Evolutionary conservation across 2,797 vertebrate genomes (phyloP).

Genomic region (Loriculus beryllinus): DNA sequence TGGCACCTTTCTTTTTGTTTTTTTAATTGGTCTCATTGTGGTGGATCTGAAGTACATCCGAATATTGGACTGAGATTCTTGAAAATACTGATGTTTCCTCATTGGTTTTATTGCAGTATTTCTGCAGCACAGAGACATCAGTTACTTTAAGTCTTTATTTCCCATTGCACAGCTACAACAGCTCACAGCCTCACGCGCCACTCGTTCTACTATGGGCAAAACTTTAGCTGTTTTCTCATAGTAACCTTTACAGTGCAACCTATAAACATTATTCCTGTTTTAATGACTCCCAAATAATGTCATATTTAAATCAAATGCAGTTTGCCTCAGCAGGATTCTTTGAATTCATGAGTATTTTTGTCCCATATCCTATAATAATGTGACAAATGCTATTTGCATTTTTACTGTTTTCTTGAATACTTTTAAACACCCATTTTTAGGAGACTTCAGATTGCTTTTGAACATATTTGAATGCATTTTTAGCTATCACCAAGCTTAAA

Average conservation of each 20-base stretch:
- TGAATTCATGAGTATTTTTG: constrained; percentile 68
- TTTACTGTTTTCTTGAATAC: constrained; percentile 77
- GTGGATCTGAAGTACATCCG: neutral
- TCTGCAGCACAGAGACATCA: neutral
- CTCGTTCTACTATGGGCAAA: neutral
- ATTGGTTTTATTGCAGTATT: constrained; percentile 16
- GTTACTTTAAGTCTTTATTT: constrained; percentile 29
- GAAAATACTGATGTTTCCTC: constrained; percentile 6
- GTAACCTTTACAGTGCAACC: constrained; percentile 53
- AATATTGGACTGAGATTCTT: neutral
- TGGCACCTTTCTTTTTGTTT: neutral
- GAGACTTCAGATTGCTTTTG: constrained; percentile 78
- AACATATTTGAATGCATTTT: constrained; percentile 78
- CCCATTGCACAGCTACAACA: neutral
- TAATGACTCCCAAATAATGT: constrained; percentile 69
- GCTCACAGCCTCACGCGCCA: neutral
- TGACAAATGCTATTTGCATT: constrained; percentile 79
- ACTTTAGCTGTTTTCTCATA: constrained; percentile 45
- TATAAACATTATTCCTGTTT: constrained; percentile 64
- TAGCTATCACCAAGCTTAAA: constrained; percentile 75
- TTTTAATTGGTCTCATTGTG: neutral
- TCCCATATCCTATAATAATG: constrained; percentile 67
- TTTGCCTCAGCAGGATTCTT: constrained; percentile 61
- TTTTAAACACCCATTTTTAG: constrained; percentile 75
- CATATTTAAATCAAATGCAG: constrained; percentile 60